Base-by-base conservation (phyloP, 1,140 invertebrate genomes). In the Aphaenogaster floridana region DNA sequence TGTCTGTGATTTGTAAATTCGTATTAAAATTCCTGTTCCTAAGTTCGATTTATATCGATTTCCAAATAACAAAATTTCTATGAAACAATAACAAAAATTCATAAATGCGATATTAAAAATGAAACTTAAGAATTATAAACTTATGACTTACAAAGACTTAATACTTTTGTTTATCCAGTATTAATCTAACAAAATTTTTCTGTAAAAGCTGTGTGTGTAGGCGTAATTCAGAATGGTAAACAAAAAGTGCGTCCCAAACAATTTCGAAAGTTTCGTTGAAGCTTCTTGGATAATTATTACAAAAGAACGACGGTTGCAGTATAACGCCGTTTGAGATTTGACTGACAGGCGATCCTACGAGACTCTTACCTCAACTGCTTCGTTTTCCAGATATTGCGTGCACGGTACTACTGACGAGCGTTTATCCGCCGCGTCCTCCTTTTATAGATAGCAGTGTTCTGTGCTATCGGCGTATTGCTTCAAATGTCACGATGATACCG, bases 401-500 rank as follows among this genome's bases (percentile, higher is more conserved):
- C 72, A 34, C 80, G 61, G 36, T 54, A 63, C 42, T 86, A 91
- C 90, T 92, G 88, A 86, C 76, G 83, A 59, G 61, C 61, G n/a
- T 69, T 36, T 52, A 50, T 66, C 61, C 21, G 34, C 52, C 21
- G 52, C 66, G 11, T 57, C 36, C 66, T 77, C 72, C 90, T 92
- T 91, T 91, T 91, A 92, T 92, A 92, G 79, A 72, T 86, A 61
- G 79, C 48, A 81, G n/a, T 87, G 50, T 74, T n/a, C 48, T 59
- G 11, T 77, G 71, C 80, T 91, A 86, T 91, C 83, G 91, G 84
- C 88, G 81, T 90, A 88, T 91, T 87, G 21, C 88, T 50, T 88
- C 59, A 89, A 91, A 92, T 91, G 88, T 88, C 91, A 90, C 88
- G 83, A 57, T 90, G 78, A 92, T 90, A 90, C 90, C 86, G 90